phyloP scores from a whole-genome alignment of 2,113 vertebrate species.

The Isurus oxyrinchus region DNA sequence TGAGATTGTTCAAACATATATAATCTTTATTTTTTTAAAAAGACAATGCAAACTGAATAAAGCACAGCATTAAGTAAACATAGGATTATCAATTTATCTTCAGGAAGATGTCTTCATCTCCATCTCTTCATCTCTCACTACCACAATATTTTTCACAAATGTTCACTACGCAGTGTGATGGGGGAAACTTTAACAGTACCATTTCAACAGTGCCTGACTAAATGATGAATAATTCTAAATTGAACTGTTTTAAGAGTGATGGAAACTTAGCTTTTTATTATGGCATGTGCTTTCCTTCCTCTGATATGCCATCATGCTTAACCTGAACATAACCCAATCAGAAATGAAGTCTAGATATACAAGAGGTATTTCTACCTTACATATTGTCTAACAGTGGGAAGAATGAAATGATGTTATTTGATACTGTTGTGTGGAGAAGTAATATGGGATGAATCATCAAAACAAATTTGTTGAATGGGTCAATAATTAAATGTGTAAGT shows the following conservation, averaged over 20 bases:
- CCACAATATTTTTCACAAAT: not conserved
- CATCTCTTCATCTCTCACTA: not conserved
- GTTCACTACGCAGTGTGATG: not conserved
- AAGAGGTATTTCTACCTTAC: not conserved
- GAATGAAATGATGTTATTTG: not conserved
- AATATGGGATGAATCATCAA: not conserved
- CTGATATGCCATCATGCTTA: not conserved
- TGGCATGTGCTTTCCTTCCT: not conserved
- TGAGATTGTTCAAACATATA: not conserved
- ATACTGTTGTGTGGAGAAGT: not conserved
- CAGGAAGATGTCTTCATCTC: not conserved
- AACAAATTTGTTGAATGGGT: not conserved
- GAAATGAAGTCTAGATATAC: not conserved
- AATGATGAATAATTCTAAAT: constrained; percentile 7
- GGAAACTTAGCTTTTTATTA: not conserved
- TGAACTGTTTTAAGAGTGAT: not conserved
- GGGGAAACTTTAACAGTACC: not conserved
- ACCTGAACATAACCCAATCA: not conserved
- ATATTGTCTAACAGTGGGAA: not conserved
- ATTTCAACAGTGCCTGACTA: not conserved
- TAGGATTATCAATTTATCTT: not conserved
- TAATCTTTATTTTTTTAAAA: constrained; percentile 24
- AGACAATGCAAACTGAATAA: not conserved
- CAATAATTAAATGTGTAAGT: not conserved
- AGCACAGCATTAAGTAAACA: not conserved